A percentile compares a stretch with the other conserved stretches of the same genome.
Conservation (phyloP, 2,113 vertebrate species). For the Colius striatus region DNA sequence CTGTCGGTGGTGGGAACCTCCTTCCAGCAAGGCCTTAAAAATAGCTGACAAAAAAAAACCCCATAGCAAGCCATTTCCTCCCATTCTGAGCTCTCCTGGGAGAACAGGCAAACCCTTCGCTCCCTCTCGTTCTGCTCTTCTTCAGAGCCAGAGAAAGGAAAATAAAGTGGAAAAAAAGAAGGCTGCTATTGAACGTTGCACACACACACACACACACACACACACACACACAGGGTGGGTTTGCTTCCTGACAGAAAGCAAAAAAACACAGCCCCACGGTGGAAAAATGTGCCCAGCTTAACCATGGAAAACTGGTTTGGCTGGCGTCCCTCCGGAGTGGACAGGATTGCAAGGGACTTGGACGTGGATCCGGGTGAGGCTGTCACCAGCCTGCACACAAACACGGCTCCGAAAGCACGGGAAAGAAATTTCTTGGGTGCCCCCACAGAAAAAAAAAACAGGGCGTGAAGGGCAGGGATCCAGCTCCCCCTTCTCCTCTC, state of each 20-base stretch:
- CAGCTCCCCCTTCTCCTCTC: background rate
- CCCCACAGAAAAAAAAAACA: background rate
- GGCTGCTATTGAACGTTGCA: slow-evolving; percentile 51
- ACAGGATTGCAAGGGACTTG: slow-evolving; percentile 55
- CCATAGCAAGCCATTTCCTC: background rate
- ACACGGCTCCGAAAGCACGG: background rate
- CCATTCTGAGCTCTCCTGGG: slow-evolving; percentile 4
- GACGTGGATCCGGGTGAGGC: background rate
- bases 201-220: background rate
- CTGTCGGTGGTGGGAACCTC: background rate
- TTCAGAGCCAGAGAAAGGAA: slow-evolving; percentile 66
- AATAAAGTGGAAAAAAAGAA: slow-evolving; percentile 44
- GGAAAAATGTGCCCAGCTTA: slow-evolving; percentile 71
- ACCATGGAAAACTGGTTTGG: slow-evolving; percentile 81
- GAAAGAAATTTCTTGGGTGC: background rate
- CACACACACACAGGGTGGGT: slow-evolving; percentile 69
- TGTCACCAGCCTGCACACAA: background rate
- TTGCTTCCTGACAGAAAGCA: slow-evolving; percentile 74
- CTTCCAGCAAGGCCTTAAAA: background rate
- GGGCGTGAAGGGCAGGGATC: background rate
- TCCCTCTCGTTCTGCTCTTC: background rate
- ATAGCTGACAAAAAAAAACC: background rate
- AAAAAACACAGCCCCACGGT: background rate
- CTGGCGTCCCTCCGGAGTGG: slow-evolving; percentile 61
- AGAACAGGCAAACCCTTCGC: background rate